Evolutionary conservation across 1,140 invertebrate genomes (phyloP).

Genomic region (Drosophila kikkawai): DNA sequence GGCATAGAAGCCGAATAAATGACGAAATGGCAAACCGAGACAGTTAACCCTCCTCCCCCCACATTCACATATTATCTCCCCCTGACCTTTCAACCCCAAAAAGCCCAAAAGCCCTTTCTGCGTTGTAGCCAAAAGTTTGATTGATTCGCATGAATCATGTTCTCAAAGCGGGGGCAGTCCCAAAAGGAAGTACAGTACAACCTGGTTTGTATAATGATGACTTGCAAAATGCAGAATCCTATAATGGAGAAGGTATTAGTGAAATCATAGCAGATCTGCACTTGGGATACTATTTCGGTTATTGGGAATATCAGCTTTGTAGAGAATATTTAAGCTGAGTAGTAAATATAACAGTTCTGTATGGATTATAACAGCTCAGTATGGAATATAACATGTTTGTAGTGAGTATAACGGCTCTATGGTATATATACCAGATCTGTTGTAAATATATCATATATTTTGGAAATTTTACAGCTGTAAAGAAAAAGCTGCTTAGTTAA

Average conservation of each 20-base stretch:
- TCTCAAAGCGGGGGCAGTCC: background rate
- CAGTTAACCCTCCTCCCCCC: conserved; percentile 18
- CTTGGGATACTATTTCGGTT: background rate
- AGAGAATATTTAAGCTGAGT: background rate
- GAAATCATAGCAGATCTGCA: background rate
- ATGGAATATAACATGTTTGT: background rate
- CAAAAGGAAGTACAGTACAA: conserved; percentile 43
- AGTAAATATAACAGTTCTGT: background rate
- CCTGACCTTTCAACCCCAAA: conserved; percentile 21
- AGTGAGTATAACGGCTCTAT: too few relatives aligned
- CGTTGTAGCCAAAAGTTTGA: conserved; percentile 62
- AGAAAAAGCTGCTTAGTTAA: too few relatives aligned
- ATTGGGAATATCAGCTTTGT: background rate
- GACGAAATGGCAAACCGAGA: conserved; percentile 51
- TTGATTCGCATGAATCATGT: conserved; percentile 77
- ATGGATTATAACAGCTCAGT: background rate
- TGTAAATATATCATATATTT: too few relatives aligned
- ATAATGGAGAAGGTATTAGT: background rate
- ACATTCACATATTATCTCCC: conserved; percentile 2
- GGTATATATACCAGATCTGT: too few relatives aligned
- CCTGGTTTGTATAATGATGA: background rate
- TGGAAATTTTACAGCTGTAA: background rate
- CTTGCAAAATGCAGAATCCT: too few relatives aligned
- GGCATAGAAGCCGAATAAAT: conserved; percentile 50
- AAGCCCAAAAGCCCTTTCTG: conserved; percentile 1